Percentiles rank a stretch among this genome's conserved stretches.
These are phyloP conservation scores for Cecropterus lyciades DNA, from an alignment of 1,140 invertebrate genomes.

Conservation along the genomic window DNA sequence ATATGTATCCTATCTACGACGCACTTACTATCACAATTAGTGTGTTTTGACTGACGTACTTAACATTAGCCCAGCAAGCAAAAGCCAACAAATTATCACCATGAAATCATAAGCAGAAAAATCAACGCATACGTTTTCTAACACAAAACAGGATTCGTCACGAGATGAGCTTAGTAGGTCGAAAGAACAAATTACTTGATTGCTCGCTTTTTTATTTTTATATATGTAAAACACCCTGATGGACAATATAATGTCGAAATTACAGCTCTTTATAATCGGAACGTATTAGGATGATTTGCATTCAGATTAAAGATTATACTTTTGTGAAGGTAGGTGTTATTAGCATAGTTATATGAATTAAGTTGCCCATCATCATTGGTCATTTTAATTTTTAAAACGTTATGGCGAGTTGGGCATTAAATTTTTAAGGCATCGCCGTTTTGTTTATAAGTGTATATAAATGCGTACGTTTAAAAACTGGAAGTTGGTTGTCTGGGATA, in stretches of 20 bases:
- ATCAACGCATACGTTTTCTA: slow-evolving; percentile 14
- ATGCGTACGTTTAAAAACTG: slow-evolving; percentile 16
- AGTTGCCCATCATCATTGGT: slow-evolving; percentile 67
- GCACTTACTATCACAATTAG: too few relatives aligned
- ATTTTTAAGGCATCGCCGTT: slow-evolving; percentile 20
- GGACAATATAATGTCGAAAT: slow-evolving; percentile 82
- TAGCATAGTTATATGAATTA: slow-evolving; percentile 81
- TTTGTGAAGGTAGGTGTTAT: slow-evolving; percentile 75
- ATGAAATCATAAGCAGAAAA: slow-evolving; percentile 9
- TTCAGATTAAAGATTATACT: slow-evolving; percentile 83
- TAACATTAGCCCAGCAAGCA: too few relatives aligned
- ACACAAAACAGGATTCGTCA: slow-evolving; percentile 61
- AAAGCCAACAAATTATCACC: slow-evolving; percentile 3
- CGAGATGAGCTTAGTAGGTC: slow-evolving; percentile 70
- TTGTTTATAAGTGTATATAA: slow-evolving; percentile 13
- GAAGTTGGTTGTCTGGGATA: slow-evolving; percentile 12
- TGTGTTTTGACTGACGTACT: too few relatives aligned
- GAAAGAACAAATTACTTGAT: slow-evolving; percentile 78
- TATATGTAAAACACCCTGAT: slow-evolving; percentile 80
- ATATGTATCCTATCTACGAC: too few relatives aligned
- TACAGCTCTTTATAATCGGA: slow-evolving; percentile 80
- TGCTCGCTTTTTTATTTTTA: slow-evolving; percentile 74
- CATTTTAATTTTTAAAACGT: slow-evolving; percentile 75
- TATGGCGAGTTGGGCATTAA: slow-evolving; percentile 24
- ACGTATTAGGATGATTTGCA: slow-evolving; percentile 82